phyloP scores from a whole-genome alignment of 2,113 vertebrate genomes.

The Mohoua ochrocephala region DNA sequence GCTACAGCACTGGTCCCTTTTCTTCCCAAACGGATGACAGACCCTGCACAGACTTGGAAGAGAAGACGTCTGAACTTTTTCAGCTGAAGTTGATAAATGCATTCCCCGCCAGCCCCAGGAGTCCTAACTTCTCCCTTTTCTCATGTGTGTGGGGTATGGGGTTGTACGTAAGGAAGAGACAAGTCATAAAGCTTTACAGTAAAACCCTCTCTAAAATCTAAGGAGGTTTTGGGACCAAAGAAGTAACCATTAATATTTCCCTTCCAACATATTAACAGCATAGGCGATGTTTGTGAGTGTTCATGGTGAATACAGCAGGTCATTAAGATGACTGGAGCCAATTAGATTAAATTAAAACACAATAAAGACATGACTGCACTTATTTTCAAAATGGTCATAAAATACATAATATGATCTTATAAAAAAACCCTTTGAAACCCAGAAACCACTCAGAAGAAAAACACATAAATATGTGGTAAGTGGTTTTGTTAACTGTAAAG shows the following conservation, averaged over 20 bases:
- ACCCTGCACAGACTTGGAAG: background rate
- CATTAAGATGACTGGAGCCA: background rate
- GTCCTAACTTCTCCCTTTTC: background rate
- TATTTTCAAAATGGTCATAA: slow-evolving; percentile 13
- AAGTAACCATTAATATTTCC: slow-evolving; percentile 30
- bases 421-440: background rate
- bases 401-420: background rate
- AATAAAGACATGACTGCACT: slow-evolving; percentile 12
- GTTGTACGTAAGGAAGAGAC: background rate
- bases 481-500: background rate
- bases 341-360: slow-evolving; percentile 26
- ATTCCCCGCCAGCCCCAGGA: background rate
- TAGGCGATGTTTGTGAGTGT: background rate
- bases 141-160: background rate
- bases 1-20: background rate
- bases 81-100: slow-evolving; percentile 19
- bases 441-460: background rate
- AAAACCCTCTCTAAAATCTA: slow-evolving; percentile 16
- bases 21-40: background rate
- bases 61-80: background rate
- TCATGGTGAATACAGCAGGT: background rate
- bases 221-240: slow-evolving; percentile 3
- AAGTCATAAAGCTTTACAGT: slow-evolving; percentile 52
- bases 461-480: background rate
- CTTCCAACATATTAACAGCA: slow-evolving; percentile 26